Conservation (phyloP, 2,797 vertebrate species). For the Acanthurus lineatus region DNA sequence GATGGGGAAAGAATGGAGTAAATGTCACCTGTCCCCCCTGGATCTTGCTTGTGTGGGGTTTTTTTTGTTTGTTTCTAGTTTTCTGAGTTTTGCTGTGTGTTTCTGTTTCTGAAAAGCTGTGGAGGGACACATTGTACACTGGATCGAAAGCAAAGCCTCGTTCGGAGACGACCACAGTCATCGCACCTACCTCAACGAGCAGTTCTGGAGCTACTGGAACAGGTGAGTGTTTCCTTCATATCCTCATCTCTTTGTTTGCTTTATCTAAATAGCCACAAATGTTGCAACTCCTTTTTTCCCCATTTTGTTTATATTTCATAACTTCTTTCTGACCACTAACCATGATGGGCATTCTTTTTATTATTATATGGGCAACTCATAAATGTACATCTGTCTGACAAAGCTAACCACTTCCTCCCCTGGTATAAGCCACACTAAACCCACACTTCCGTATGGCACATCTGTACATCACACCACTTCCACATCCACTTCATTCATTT, state of each 20-base stretch:
- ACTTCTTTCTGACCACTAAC: conserved; percentile 47
- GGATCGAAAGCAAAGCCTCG: conserved; percentile 99
- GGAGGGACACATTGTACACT: conserved; percentile 97
- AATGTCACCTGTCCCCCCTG: conserved; percentile 47
- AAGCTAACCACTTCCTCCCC: conserved; percentile 62
- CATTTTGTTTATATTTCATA: not conserved
- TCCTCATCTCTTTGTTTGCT: not conserved
- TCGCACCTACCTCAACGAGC: conserved; percentile 94
- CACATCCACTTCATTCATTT: conserved; percentile 38
- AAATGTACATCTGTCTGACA: conserved; percentile 52
- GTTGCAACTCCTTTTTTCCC: not conserved
- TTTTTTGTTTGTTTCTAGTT: not conserved
- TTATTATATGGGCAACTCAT: conserved; percentile 19
- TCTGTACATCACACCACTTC: conserved; percentile 56
- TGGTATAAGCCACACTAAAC: conserved; percentile 34
- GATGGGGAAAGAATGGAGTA: conserved; percentile 1
- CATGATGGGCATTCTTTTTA: too few relatives aligned
- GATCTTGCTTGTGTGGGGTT: conserved; percentile 13
- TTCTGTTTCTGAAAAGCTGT: conserved; percentile 86
- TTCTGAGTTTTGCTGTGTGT: conserved; percentile 29
- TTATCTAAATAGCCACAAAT: not conserved
- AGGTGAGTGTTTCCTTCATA: conserved; percentile 81
- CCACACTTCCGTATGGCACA: conserved; percentile 44
- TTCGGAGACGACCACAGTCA: conserved; percentile 98
- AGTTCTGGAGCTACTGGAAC: conserved; percentile 99